Base-by-base conservation (phyloP, 2,113 vertebrate genomes). In the Sprattus sprattus region DNA sequence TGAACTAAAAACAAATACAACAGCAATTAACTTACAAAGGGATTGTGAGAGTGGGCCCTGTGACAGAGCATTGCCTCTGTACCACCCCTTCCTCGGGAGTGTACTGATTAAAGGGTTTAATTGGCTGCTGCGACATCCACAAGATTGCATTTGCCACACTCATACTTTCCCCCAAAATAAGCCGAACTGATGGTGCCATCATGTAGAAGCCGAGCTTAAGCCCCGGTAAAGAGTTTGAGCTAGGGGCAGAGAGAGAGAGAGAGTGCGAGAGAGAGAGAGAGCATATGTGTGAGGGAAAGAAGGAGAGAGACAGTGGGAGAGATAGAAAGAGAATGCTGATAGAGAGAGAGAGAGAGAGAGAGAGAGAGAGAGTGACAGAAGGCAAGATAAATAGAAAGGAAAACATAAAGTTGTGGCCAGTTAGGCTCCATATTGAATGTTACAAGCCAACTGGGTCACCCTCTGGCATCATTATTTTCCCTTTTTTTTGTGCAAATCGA, bases 61-160 rank as follows among this genome's bases (percentile, higher is more conserved):
- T 0, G 71, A 39, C 9, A 13, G 28, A 78, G 28, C 11, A 1
- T 6, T 78, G 28, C 28, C 71, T 78, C 71, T 13, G 2, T 78
- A 82, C 47, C 67, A 83, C 67, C 15, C 64, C 18, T 11, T 3
- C 44, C 39, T 16, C 67, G 44, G 45, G 52, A 52, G 6, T 45
- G 50, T 52, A 32, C 82, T 86, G 82, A 86, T 86, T 83, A 87
- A 39, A 84, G 20, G 49, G 50, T 22, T 81, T 84, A 45, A 87
- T 84, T 84, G 54, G 86, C 44, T 44, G 78, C 16, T 25, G 54
- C 52, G n/a, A 47, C 22, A 5, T n/a, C 32, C 47, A 52, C 71
- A 80, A 60, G 82, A 84, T 83, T 80, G 83, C 83, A 81, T 81
- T 78, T 71, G 50, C 45, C 57, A 67, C 83, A 81, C 60, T 64